A percentile compares a stretch with the other conserved stretches of the same genome.
These are phyloP conservation scores for Saguinus oedipus DNA, from an alignment of 2,797 vertebrate species.

Conservation along the genomic window DNA sequence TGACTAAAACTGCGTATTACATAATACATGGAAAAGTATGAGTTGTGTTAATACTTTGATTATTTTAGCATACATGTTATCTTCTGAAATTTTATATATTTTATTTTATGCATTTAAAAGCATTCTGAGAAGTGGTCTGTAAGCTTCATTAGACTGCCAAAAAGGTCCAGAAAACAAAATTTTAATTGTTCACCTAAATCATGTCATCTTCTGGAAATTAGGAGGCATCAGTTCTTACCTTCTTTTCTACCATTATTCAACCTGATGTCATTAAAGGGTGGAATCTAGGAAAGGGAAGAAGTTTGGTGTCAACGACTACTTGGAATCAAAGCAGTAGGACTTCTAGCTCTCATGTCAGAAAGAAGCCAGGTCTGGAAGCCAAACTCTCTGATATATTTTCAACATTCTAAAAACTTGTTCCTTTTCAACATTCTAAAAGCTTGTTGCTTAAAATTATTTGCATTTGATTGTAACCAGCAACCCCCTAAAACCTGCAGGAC, in stretches of 20 bases:
- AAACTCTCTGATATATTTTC: not conserved
- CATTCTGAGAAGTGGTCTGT: not conserved
- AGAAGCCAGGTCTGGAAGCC: not conserved
- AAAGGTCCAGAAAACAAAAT: not conserved
- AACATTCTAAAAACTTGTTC: not conserved
- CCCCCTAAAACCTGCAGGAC: not conserved
- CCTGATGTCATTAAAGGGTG: not conserved
- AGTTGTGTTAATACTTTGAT: not conserved
- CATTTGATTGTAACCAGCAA: not conserved
- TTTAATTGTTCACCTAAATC: not conserved
- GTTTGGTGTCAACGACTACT: not conserved
- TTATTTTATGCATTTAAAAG: not conserved
- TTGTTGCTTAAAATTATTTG: not conserved
- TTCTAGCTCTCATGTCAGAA: not conserved
- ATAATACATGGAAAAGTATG: not conserved
- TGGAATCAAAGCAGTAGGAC: not conserved
- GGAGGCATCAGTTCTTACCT: not conserved
- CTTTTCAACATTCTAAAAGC: not conserved
- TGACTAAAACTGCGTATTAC: not conserved
- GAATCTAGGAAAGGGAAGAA: not conserved
- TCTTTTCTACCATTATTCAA: not conserved
- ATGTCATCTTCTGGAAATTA: not conserved
- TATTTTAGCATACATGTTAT: not conserved
- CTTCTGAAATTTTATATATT: not conserved
- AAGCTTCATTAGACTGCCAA: constrained; percentile 8